Evolutionary conservation across 2,888 invertebrate genomes (phyloP).

Genomic region (Drosophila borealis): DNA sequence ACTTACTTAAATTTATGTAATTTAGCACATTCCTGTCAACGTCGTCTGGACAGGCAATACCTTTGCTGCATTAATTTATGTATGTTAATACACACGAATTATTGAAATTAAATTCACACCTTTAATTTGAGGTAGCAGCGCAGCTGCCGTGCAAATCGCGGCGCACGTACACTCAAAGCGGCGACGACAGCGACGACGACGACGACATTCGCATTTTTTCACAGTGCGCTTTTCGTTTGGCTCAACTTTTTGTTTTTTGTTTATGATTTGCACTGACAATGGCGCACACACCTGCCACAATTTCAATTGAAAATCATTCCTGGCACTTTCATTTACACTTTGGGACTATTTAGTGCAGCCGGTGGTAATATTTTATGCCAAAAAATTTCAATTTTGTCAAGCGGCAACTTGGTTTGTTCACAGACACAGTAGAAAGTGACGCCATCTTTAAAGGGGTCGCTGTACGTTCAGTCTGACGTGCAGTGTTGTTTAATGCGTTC

Average conservation of each 20-base stretch:
- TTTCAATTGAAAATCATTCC: conserved; percentile 65
- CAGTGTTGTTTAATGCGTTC: conserved; percentile 47
- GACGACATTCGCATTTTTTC: conserved; percentile 79
- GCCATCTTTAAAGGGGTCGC: conserved; percentile 72
- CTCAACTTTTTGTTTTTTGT: conserved; percentile 59
- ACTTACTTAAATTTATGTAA: conserved; percentile 56
- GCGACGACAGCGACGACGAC: conserved; percentile 55
- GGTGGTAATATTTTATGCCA: conserved; percentile 62
- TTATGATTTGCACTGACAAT: conserved; percentile 54
- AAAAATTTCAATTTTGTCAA: conserved; percentile 67
- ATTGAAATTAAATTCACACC: conserved; percentile 61
- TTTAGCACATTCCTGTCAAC: conserved; percentile 48
- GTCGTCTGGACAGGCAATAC: conserved; percentile 26
- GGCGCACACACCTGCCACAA: conserved; percentile 59
- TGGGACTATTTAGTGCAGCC: conserved; percentile 66
- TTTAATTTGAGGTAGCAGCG: conserved; percentile 58
- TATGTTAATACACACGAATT: conserved; percentile 29
- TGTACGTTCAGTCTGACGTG: conserved; percentile 44
- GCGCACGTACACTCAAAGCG: conserved; percentile 69
- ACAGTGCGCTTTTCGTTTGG: conserved; percentile 61
- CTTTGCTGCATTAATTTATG: conserved; percentile 28
- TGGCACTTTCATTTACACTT: conserved; percentile 62
- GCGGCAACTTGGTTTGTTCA: conserved; percentile 70
- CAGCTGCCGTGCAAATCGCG: conserved; percentile 70
- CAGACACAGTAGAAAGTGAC: conserved; percentile 75